Conservation (phyloP, 2,797 vertebrate species). For the Cichlasoma orientale region DNA sequence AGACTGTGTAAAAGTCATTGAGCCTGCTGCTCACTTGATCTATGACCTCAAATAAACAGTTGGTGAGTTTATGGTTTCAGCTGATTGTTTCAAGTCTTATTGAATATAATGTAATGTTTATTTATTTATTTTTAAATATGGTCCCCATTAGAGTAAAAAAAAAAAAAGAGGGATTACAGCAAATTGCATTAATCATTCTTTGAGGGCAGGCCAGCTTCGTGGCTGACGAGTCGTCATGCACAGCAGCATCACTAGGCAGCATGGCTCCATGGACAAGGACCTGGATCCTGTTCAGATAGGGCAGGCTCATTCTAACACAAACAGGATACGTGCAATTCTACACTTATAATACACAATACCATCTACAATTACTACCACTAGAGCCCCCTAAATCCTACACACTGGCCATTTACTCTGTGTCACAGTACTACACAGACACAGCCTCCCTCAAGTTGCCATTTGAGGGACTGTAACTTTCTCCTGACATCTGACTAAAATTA, state of each 20-base stretch:
- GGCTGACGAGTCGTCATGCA: not conserved
- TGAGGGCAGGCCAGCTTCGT: not conserved
- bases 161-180: not conserved
- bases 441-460: not conserved
- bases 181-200: not conserved
- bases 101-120: not conserved
- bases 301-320: not conserved
- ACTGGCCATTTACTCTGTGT: not conserved
- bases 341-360: not conserved
- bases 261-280: not conserved
- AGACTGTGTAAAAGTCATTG: not conserved
- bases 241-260: not conserved
- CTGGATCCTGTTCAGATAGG: not conserved
- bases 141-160: not conserved
- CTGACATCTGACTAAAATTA: not conserved
- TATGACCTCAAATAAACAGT: not conserved
- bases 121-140: not conserved
- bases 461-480: not conserved
- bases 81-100: not conserved
- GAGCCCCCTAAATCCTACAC: not conserved
- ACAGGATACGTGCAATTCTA: not conserved
- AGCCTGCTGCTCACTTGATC: not conserved
- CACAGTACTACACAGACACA: not conserved
- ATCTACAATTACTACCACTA: not conserved
- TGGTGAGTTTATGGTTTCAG: constrained; percentile 1